Conservation (phyloP, 92 coral and sea anemone genomes). For the Heliopora coerulea region DNA sequence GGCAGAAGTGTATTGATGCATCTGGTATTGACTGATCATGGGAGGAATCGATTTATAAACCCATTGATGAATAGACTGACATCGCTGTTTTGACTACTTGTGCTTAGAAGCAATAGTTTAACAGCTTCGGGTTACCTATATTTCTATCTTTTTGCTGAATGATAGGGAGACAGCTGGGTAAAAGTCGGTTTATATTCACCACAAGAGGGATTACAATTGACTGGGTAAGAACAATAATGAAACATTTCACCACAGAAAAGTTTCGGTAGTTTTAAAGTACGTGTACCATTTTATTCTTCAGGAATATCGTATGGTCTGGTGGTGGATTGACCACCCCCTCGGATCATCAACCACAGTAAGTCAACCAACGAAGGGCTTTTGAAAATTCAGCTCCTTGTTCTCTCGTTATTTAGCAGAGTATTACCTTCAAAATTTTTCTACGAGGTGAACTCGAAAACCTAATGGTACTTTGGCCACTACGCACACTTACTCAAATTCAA, state of each 20-base stretch:
- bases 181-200: constrained; percentile 87
- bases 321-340: constrained; percentile 83
- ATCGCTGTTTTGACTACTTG: too few relatives aligned
- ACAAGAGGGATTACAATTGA: constrained; percentile 64
- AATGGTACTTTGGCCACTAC: too few relatives aligned
- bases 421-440: too few relatives aligned
- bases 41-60: too few relatives aligned
- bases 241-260: neutral
- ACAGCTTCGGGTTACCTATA: too few relatives aligned
- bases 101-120: too few relatives aligned
- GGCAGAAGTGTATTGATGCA: neutral
- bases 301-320: constrained; percentile 94
- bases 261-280: neutral
- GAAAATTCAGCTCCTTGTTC: too few relatives aligned
- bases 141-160: neutral
- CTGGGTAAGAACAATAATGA: constrained; percentile 22
- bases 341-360: constrained; percentile 68
- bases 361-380: neutral
- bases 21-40: neutral
- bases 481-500: too few relatives aligned
- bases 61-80: too few relatives aligned
- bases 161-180: constrained; percentile 80
- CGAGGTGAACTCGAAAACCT: too few relatives aligned
- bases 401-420: too few relatives aligned
- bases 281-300: constrained; percentile 2